These are phyloP conservation scores for Macrobrachium nipponense DNA, from an alignment of 1,140 invertebrate genomes.

Conservation along the genomic window DNA sequence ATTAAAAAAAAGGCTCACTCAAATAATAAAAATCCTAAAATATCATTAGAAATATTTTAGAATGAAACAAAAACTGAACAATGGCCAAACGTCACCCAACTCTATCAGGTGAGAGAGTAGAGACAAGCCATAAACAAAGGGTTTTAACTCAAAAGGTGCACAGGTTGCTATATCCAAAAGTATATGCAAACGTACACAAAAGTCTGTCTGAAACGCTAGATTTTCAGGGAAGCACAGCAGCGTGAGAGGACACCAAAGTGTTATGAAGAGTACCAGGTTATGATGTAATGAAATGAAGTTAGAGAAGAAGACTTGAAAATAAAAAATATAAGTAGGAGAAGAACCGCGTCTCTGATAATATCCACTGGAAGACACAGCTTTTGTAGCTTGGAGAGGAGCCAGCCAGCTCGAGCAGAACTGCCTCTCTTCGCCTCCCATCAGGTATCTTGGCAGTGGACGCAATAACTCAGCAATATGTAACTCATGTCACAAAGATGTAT, in stretches of 20 bases:
- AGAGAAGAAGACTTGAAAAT: not conserved
- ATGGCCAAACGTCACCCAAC: conserved; percentile 42
- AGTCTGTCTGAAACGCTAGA: not conserved
- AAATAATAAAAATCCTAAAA: not conserved
- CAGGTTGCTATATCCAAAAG: conserved; percentile 49
- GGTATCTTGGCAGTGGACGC: conserved; percentile 55
- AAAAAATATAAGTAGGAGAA: not conserved
- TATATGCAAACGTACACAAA: conserved; percentile 57
- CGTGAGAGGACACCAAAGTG: conserved; percentile 45
- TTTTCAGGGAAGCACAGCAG: conserved; percentile 50
- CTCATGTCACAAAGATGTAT: conserved; percentile 43
- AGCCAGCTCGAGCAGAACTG: conserved; percentile 30
- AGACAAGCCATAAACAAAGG: conserved; percentile 26
- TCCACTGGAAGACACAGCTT: conserved; percentile 56
- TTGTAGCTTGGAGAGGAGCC: conserved; percentile 11
- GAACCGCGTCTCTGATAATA: conserved; percentile 52
- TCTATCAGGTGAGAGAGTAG: conserved; percentile 55
- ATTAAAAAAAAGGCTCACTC: not conserved
- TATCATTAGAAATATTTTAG: not conserved
- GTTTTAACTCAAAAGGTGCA: conserved; percentile 45
- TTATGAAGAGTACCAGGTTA: conserved; percentile 31
- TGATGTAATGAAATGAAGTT: conserved; percentile 3
- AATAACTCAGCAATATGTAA: conserved; percentile 52
- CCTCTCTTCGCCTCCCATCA: conserved; percentile 52
- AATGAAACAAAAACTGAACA: not conserved